phyloP scores from a whole-genome alignment of 2,113 vertebrate species.

The Mola mola region DNA sequence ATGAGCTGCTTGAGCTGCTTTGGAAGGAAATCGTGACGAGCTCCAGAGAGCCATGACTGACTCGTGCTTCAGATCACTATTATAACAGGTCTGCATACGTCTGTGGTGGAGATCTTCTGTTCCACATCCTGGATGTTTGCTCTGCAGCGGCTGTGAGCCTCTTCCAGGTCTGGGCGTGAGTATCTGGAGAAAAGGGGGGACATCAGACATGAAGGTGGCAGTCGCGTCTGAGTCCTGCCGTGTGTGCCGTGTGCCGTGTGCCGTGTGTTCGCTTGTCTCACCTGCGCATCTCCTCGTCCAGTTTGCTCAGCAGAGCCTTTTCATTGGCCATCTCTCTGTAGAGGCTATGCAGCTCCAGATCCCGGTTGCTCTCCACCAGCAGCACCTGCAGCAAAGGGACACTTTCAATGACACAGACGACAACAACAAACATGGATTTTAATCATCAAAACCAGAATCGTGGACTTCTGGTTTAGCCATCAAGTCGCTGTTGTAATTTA shows the following conservation, averaged over 20 bases:
- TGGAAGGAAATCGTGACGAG: too few species aligned
- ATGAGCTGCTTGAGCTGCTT: too few species aligned
- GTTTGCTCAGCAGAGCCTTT: constrained; percentile 57
- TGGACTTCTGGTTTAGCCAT: too few species aligned
- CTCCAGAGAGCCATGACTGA: too few species aligned
- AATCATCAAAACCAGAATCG: too few species aligned
- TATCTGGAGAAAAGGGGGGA: constrained; percentile 42
- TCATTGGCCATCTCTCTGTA: constrained; percentile 42
- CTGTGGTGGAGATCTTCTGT: constrained; percentile 56
- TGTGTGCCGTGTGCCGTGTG: not conserved
- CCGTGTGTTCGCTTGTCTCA: constrained; percentile 22
- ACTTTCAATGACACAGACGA: not conserved
- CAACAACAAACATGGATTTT: too few species aligned
- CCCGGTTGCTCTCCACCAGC: constrained; percentile 54
- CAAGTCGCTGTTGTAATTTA: too few species aligned
- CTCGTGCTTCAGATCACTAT: not conserved
- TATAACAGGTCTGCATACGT: constrained; percentile 72
- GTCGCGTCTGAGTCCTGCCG: not conserved
- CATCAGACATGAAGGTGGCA: not conserved
- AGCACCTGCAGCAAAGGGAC: constrained; percentile 49
- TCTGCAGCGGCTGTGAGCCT: constrained; percentile 34
- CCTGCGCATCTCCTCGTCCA: constrained; percentile 66
- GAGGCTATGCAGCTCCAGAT: constrained; percentile 50
- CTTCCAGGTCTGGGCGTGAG: constrained; percentile 41
- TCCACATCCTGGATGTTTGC: constrained; percentile 59